Evolutionary conservation across 2,113 vertebrate genomes (phyloP), one percentile per base, ranked within the genome.

Genomic region (Dicerorhinus sumatrensis): DNA sequence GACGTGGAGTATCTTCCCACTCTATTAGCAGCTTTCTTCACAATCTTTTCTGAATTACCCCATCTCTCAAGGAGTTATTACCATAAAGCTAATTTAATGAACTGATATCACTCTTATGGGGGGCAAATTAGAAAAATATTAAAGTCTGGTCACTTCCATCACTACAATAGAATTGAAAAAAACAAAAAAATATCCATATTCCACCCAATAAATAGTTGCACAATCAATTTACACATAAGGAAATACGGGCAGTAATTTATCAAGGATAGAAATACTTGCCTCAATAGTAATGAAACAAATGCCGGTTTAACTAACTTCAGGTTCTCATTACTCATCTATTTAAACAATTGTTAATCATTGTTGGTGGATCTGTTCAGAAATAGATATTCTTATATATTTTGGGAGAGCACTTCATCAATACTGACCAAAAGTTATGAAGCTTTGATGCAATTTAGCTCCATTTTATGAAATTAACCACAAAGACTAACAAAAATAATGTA

Each of bases 21-120:
- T 62, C 29, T 31, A 6, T 16, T 48, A 58, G 63, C 48, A 82
- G 39, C 36, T 87, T 89, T 93, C 76, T 72, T 93, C 80, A 94
- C 60, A 87, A 81, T 75, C 11, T 33, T 65, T 84, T 82, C 73
- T 91, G 90, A 88, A 88, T 80, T 81, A 88, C 77, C 12, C 11
- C 54, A 18, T 87, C 46, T 94, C 82, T 91, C 83, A 54, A 89
- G 80, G 77, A 93, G 56, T 82, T 87, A 67, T 60, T 51, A 54
- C 65, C 33, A 63, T 33, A 58, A 90, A 92, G 63, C 63, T 94
- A 84, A 96, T 39, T 84, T 94, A 82, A 95, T 84, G 56, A 96
- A 60, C 56, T 20, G 16, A 62, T 75, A 1, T n/a, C 42, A 95
- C 29, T 94, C 36, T 51, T 75, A 76, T 33, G 29, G 29, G 20